phyloP scores from a whole-genome alignment of 2,888 invertebrate species.

The Hipparchia sbordonii region DNA sequence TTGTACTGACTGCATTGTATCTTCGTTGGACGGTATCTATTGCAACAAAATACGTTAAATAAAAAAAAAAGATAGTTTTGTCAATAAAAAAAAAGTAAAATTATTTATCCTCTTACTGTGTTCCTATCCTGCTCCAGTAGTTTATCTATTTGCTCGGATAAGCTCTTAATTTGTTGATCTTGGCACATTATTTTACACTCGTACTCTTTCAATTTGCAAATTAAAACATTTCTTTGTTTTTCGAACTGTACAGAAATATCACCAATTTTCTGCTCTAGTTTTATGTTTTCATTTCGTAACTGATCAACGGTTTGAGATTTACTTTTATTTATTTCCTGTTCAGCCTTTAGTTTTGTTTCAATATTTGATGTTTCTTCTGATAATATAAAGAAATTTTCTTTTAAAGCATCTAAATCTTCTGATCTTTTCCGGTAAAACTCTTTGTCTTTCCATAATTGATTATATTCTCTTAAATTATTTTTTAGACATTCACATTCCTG shows the following conservation, averaged over 20 bases:
- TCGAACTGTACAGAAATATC: conserved; percentile 61
- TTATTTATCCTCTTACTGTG: conserved; percentile 48
- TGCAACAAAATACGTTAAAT: conserved; percentile 37
- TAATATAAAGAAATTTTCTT: conserved; percentile 67
- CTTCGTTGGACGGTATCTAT: conserved; percentile 45
- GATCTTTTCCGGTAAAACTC: conserved; percentile 70
- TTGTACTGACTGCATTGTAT: conserved; percentile 49
- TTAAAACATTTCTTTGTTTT: conserved; percentile 74
- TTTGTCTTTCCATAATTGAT: conserved; percentile 70
- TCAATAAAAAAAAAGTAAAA: conserved; percentile 7
- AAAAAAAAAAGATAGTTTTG: conserved; percentile 4
- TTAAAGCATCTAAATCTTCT: conserved; percentile 63
- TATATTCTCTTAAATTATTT: conserved; percentile 64
- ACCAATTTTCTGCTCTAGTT: conserved; percentile 63
- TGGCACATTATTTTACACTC: conserved; percentile 82
- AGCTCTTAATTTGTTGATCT: conserved; percentile 81
- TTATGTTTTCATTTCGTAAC: conserved; percentile 61
- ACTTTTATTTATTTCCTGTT: conserved; percentile 67
- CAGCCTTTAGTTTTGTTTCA: conserved; percentile 68
- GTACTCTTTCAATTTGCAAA: conserved; percentile 77
- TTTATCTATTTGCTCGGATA: conserved; percentile 78
- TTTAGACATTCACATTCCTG: conserved; percentile 60
- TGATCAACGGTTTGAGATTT: conserved; percentile 63
- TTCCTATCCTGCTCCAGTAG: conserved; percentile 64
- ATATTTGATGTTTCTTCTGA: conserved; percentile 68